Base-by-base conservation (phyloP, 1,140 invertebrate species). In the Homarus americanus region DNA sequence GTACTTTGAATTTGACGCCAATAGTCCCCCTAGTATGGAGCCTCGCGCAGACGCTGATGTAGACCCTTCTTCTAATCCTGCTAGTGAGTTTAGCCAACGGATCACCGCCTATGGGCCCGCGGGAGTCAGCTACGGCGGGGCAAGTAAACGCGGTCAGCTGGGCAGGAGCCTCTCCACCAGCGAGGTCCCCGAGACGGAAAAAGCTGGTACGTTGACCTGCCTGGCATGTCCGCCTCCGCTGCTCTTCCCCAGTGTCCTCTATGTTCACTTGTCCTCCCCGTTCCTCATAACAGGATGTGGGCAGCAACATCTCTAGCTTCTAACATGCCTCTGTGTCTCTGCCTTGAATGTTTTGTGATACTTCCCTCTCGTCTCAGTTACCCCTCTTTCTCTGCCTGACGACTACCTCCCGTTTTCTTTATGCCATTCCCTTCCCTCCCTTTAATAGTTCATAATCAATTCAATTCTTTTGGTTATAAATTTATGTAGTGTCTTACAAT, bases 121-220 rank as follows among this genome's bases (percentile, higher is more conserved):
- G 78, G 92, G 88, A 82, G 91, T 78, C 63, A 75, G 63, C 88
- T 87, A 78, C 85, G 88, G 91, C 82, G 90, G 78, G 63, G 69
- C 88, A 69, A 91, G 92, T 73, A 92, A 96, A 93, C 95, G 97
- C 83, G 96, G 96, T 73, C 96, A 97, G 92, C 97, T 97, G 94
- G 96, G 96, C 78, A 95, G 97, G 93, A 97, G 97, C 95, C 95
- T 97, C 34, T 97, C 97, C 93, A 97, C 97, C 94, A 96, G 96
- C 32, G 97, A 97, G 94, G 96, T 96, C 78, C 96, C 97, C 28
- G 95, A 96, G 7, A 97, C 98, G 93, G 97, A 98, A 94, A 97
- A 97, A 96, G 96, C 96, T 94, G 97, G 97, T 97, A 94, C 95
- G 94, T 88, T 85, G 73, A 88, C 63, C 82, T 78, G 82, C 76